Base-by-base conservation (phyloP, 2,888 invertebrate genomes). In the Didymodactylos carnosus region DNA sequence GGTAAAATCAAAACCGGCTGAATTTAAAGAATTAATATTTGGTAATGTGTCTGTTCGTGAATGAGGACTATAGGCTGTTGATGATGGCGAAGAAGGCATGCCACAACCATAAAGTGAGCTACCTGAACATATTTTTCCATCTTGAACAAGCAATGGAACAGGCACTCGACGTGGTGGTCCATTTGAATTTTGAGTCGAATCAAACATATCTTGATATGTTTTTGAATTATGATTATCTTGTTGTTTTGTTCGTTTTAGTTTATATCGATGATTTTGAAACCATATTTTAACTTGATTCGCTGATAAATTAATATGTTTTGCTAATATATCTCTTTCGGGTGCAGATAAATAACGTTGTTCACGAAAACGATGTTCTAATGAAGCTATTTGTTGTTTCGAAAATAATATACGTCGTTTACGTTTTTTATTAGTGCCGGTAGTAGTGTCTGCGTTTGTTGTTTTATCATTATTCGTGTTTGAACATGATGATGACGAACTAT, bases 141-240 rank as follows among this genome's bases (percentile, higher is more conserved):
- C 62, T 62, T 62, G 62, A n/a, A 62, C 62, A 62, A 62, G 62
- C 35, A 62, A 62, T 35, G 62, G 62, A 27, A 62, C 62, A 62
- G 62, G 62, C 19, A 62, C 62, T 35, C 62, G 62, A 10, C 62
- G 62, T n/a, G n/a, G n/a, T n/a, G n/a, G n/a, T n/a, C n/a, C n/a
- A 35, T 29, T n/a, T 6, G 53, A 27, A 62, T 62, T 62, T 35
- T 62, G 29, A 11, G 62, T 29, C 29, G 29, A 29, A 35, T 35
- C 29, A 62, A 29, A 62, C 19, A 62, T 76, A 51, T 75, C 72
- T n/a, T 29, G 29, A 35, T 62, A 62, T 2, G 19, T 19, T 62
- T 62, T 62, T 2, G 75, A 69, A n/a, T n/a, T n/a, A n/a, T n/a
- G n/a, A 11, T 81, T n/a, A 25, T 71, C 46, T 35, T 71, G 43